Conservation (phyloP, 2,113 vertebrate species). For the Sphaerodactylus townsendi region DNA sequence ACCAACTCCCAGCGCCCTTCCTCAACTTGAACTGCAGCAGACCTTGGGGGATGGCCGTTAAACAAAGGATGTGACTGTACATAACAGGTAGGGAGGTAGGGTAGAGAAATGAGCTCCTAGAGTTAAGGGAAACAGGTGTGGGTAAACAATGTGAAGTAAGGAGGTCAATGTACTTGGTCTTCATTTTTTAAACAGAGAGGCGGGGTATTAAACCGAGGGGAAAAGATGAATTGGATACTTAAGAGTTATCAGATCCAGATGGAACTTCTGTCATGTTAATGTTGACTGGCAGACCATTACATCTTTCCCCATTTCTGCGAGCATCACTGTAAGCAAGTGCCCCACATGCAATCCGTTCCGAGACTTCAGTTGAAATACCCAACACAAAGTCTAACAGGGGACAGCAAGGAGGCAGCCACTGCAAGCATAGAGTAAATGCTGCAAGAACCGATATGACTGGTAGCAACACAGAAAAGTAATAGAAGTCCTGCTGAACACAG, state of each 20-base stretch:
- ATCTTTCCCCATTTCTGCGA: background rate
- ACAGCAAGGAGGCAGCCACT: background rate
- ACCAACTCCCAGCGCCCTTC: slow-evolving; percentile 48
- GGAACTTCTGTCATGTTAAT: background rate
- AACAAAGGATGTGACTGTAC: slow-evolving; percentile 9
- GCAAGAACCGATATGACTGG: background rate
- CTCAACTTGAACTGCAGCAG: slow-evolving; percentile 27
- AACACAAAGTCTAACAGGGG: background rate
- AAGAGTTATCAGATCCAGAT: background rate
- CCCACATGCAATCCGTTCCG: background rate
- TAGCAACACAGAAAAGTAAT: background rate
- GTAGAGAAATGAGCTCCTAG: background rate
- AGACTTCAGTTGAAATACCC: background rate
- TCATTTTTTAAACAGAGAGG: background rate
- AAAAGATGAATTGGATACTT: background rate
- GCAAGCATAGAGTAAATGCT: background rate
- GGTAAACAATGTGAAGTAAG: slow-evolving; percentile 5
- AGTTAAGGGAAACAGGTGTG: slow-evolving; percentile 18
- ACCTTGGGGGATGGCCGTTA: slow-evolving; percentile 27
- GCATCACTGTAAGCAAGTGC: background rate
- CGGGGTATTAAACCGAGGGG: background rate
- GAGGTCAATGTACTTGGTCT: background rate
- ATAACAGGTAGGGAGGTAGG: slow-evolving; percentile 25
- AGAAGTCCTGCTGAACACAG: background rate
- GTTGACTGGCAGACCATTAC: background rate